Percentiles rank a stretch among this genome's conserved stretches.
These are phyloP conservation scores for Oceanites oceanicus DNA, from an alignment of 2,113 vertebrate species.

Conservation along the genomic window DNA sequence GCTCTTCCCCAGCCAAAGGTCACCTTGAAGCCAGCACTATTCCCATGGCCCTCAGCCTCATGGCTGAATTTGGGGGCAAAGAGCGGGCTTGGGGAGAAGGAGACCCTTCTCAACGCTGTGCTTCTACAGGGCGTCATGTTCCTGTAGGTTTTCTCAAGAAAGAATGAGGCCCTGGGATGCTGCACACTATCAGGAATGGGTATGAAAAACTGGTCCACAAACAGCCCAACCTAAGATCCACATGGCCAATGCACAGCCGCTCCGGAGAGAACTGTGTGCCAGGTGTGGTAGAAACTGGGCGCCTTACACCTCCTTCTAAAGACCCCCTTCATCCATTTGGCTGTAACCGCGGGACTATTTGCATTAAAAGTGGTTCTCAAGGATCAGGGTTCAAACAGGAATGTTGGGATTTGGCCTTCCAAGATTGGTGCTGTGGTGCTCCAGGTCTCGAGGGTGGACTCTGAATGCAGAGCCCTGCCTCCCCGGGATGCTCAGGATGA, in stretches of 20 bases:
- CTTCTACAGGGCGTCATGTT: not conserved
- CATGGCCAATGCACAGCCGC: accelerated
- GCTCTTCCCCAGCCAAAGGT: not conserved
- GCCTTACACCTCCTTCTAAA: not conserved
- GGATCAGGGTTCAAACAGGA: not conserved
- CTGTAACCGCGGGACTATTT: not conserved
- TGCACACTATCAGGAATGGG: not conserved
- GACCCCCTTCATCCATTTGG: not conserved
- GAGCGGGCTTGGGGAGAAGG: not conserved
- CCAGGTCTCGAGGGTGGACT: not conserved
- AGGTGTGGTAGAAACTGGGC: not conserved
- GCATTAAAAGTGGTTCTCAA: not conserved
- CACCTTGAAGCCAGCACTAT: not conserved
- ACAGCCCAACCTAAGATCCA: not conserved
- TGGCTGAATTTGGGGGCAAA: not conserved
- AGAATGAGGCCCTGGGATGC: not conserved
- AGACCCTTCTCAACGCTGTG: not conserved
- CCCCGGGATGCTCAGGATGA: not conserved
- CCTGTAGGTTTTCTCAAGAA: not conserved
- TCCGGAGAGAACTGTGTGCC: not conserved
- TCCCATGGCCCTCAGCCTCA: not conserved
- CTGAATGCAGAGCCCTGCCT: not conserved
- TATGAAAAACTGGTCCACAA: not conserved
- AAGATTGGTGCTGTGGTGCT: not conserved
- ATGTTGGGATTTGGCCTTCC: not conserved